Conservation (phyloP, 2,113 vertebrate genomes). For the Ceyx melanurus region DNA sequence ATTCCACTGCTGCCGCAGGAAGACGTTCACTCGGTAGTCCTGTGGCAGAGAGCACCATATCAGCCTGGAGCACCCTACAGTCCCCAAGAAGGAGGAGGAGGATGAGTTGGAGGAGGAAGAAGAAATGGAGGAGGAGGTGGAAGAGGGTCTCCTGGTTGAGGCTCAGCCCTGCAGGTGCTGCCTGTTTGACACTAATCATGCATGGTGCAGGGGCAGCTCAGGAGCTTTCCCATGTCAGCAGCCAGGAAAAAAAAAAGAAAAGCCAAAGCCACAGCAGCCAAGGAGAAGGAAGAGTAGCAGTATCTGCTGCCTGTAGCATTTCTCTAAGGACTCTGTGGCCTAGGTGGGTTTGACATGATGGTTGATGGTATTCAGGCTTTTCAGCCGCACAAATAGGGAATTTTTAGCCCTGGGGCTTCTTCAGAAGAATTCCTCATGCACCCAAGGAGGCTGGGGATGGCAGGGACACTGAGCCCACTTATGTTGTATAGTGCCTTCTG, state of each 20-base stretch:
- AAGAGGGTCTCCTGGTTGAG: fast-evolving
- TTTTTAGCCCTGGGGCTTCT: neutral
- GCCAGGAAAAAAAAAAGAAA: neutral
- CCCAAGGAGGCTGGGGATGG: neutral
- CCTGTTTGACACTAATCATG: neutral
- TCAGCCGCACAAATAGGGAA: neutral
- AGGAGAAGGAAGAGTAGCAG: neutral
- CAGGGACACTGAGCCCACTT: neutral
- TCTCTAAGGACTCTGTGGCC: neutral
- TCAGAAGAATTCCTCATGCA: neutral
- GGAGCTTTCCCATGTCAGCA: neutral
- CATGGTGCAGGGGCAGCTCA: neutral
- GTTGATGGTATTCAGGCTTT: neutral
- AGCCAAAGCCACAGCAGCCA: neutral
- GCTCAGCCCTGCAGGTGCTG: neutral
- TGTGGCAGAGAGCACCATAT: neutral
- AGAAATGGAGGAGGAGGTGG: neutral
- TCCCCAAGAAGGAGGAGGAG: neutral
- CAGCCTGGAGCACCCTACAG: fast-evolving
- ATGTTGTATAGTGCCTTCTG: fast-evolving
- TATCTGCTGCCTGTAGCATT: neutral
- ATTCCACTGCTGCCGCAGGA: slow-evolving; percentile 92
- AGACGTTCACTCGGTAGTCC: slow-evolving; percentile 93
- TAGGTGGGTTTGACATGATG: neutral
- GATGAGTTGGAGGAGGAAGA: neutral